phyloP scores from a whole-genome alignment of 2,113 vertebrate species.

The Sceloporus undulatus region DNA sequence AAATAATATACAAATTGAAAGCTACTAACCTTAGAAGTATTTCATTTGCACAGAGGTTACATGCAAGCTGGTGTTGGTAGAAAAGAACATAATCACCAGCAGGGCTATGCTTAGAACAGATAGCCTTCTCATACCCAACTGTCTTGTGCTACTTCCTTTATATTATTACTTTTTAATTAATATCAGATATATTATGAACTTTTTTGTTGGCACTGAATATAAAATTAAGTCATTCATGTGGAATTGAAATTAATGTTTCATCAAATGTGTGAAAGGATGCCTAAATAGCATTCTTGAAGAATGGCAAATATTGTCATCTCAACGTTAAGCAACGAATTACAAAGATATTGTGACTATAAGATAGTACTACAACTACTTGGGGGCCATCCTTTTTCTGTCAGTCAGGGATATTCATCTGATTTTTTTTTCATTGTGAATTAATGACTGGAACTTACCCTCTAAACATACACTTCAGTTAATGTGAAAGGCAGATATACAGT shows the following conservation, averaged over 20 bases:
- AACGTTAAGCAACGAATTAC: neutral
- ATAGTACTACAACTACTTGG: neutral
- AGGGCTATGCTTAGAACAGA: slow-evolving; percentile 3
- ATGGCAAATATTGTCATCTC: slow-evolving; percentile 12
- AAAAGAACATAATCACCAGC: neutral
- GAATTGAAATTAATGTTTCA: neutral
- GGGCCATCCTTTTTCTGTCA: neutral
- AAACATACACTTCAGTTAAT: too few species aligned
- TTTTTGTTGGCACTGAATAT: neutral
- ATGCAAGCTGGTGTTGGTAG: neutral
- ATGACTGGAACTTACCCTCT: too few species aligned
- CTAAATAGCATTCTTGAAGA: neutral
- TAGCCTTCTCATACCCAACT: slow-evolving; percentile 18
- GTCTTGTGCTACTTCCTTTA: neutral
- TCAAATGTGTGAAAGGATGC: neutral
- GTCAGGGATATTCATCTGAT: neutral
- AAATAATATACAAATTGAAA: too few species aligned
- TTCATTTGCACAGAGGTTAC: slow-evolving; percentile 5
- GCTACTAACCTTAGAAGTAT: neutral
- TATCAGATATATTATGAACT: rapidly evolving
- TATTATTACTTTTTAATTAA: neutral
- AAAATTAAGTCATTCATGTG: slow-evolving; percentile 1
- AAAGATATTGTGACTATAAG: too few species aligned
- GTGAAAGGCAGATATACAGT: too few species aligned
- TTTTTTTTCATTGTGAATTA: too few species aligned